Evolutionary conservation across 1,140 invertebrate genomes (phyloP).

Genomic region (Meloidogyne floridensis): DNA sequence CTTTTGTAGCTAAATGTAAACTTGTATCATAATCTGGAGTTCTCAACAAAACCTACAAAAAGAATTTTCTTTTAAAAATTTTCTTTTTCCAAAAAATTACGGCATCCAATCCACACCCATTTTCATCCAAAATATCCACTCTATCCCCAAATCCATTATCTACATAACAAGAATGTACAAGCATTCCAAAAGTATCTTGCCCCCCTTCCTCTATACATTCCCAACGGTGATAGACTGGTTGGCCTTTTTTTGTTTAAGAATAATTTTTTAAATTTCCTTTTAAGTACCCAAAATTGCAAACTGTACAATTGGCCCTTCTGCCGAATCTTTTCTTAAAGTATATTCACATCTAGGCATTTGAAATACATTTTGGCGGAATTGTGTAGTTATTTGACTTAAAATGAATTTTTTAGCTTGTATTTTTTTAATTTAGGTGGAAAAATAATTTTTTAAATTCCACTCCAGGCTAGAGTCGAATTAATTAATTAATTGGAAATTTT

Average conservation of each 20-base stretch:
- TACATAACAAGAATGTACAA: slow-evolving; percentile 64
- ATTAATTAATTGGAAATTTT: too few species aligned
- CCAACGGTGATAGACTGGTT: slow-evolving; percentile 64
- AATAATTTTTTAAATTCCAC: too few species aligned
- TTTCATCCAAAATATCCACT: slow-evolving; percentile 59
- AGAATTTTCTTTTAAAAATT: neutral
- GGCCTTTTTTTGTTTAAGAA: slow-evolving; percentile 10
- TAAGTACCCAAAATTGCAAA: slow-evolving; percentile 57
- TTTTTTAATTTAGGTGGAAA: too few species aligned
- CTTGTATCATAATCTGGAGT: slow-evolving; percentile 62
- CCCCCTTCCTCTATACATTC: slow-evolving; percentile 59
- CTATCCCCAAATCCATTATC: slow-evolving; percentile 64
- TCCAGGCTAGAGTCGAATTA: too few species aligned
- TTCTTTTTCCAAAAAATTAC: slow-evolving; percentile 12
- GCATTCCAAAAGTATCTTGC: slow-evolving; percentile 65
- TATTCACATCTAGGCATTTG: slow-evolving; percentile 63
- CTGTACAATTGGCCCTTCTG: slow-evolving; percentile 63
- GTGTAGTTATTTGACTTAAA: slow-evolving; percentile 65
- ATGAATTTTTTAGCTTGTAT: neutral
- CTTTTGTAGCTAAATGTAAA: slow-evolving; percentile 57
- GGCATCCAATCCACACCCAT: slow-evolving; percentile 49
- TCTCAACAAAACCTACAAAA: slow-evolving; percentile 17
- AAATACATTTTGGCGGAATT: slow-evolving; percentile 64
- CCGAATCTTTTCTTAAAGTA: slow-evolving; percentile 60
- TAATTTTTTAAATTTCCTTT: neutral